Percentiles rank a stretch among this genome's conserved stretches.
Evolutionary conservation across 2,113 vertebrate species (phyloP).

Genomic region (Chaenocephalus aceratus): DNA sequence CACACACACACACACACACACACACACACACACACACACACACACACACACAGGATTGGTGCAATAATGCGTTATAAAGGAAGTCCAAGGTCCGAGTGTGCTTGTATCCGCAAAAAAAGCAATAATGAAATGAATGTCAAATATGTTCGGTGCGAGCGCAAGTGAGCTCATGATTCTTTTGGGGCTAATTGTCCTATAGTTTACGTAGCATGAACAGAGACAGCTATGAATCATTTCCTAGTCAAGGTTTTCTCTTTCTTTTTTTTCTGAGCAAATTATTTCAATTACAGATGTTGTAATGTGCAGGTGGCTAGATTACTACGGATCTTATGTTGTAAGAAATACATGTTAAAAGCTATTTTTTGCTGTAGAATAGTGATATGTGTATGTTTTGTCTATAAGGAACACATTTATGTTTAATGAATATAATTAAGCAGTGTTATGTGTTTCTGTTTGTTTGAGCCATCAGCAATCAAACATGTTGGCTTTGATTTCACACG

Average conservation of each 20-base stretch:
- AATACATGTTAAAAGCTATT: conserved; percentile 7
- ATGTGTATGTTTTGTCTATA: conserved; percentile 20
- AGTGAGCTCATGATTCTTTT: not conserved
- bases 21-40: conserved; percentile 19
- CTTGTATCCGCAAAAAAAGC: conserved; percentile 2
- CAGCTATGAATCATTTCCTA: conserved; percentile 27
- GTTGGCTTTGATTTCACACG: not conserved
- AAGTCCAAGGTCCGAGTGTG: not conserved
- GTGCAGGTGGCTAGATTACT: conserved; percentile 33
- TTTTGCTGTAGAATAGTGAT: not conserved
- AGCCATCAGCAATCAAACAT: conserved; percentile 4
- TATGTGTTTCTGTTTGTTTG: conserved; percentile 25
- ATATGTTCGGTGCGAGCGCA: conserved; percentile 12
- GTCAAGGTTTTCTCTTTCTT: conserved; percentile 7
- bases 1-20: conserved; percentile 16
- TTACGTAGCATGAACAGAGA: not conserved
- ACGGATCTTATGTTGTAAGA: conserved; percentile 5
- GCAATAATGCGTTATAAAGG: no score
- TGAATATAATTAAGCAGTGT: conserved; percentile 13
- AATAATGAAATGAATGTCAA: conserved; percentile 28
- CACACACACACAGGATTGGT: not conserved
- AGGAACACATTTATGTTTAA: conserved; percentile 25
- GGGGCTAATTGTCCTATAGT: conserved; percentile 10
- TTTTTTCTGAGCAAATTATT: conserved; percentile 29
- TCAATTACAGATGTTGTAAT: conserved; percentile 41